Evolutionary conservation across 1,140 invertebrate genomes (phyloP), one percentile per base, ranked within the genome.

Genomic region (Magallana ariakensis): DNA sequence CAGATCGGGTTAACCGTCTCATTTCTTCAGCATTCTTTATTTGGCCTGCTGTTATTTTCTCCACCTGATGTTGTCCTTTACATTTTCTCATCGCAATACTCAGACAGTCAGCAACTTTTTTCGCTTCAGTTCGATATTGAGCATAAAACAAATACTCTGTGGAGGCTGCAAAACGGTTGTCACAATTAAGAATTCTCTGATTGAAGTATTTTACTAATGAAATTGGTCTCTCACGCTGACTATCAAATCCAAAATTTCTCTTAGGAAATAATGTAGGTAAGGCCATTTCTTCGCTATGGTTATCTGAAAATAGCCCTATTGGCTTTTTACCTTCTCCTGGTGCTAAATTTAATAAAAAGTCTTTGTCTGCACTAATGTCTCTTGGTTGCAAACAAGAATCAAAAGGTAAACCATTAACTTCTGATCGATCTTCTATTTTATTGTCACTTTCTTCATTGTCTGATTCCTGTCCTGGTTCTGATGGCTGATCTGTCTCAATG

Each of bases 301-400:
- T 70, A 60, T 89, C 88, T 22, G 54, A 1, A 60, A 85, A 80
- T 16, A 89, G 10, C n/a, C 54, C 60, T 3, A 83, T n/a, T 56
- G 88, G 88, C 8, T 16, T 56, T 53, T 88, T 86, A 80, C 85
- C 85, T 85, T 89, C 85, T n/a, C n/a, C 85, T 66, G 85, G 85
- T 19, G 88, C 88, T 82, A 89, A 9, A 83, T 22, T 54, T 0
- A 83, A 56, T 10, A 57, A 13, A 5, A 83, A 19, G 26, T 80
- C 53, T 33, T 9, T 46, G 16, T 80, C 26, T 13, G 53, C 46
- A 56, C 11, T 80, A 10, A 54, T 0, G 15, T 57, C 46, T 57
- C 8, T 55, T 80, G 26, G 62, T 26, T 54, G 84, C 80, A 46
- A 62, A n/a, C 1, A 80, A 53, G 33, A 81, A 83, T 66, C 81